Base-by-base conservation (phyloP, 2,888 invertebrate species). In the Agrypnus murinus region DNA sequence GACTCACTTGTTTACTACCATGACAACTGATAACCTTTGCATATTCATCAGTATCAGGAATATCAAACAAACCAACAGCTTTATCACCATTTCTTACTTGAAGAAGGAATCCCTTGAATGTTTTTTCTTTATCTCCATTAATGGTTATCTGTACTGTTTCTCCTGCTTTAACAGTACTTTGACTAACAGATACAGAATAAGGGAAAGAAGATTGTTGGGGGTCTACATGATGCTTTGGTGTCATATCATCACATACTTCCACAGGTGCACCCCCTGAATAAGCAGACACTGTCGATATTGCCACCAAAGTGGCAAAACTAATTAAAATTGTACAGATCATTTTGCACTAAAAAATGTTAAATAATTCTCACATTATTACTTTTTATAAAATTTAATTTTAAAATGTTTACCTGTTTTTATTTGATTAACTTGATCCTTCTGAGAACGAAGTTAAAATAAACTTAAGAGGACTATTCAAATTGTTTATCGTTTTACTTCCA, bases 261-360 rank as follows among this genome's bases (percentile, higher is more conserved):
- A 85, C 84, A 0, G 92, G 92, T 0, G 92, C 93, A 4, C 93
- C 93, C 1, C 87, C 85, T 1, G 90, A 90, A 82, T 90, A 90
- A 1, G 86, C 89, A 46, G 77, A 79, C 6, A 78, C 80, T 9
- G 74, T 68, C 1, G 78, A 19, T 19, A 58, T 71, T n/a, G 77
- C 67, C 4, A 76, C 36, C 3, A 77, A 74, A 19, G 48, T 10
- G 17, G 64, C 50, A 50, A 25, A 50, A 3, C 14, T 32, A n/a
- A 55, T 9, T 19, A 38, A 40, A 34, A 50, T n/a, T 8, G 25
- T 46, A 5, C 12, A 7, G 12, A 50, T 63, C 69, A 69, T 69
- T 58, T 55, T 69, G 8, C 4, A 3, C 15, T 17, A 34, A 32
- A 19, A 25, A 25, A n/a, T n/a, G n/a, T n/a, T n/a, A n/a, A n/a